These are phyloP conservation scores for Eupsilia transversa DNA, from an alignment of 2,888 invertebrate species.

Conservation along the genomic window DNA sequence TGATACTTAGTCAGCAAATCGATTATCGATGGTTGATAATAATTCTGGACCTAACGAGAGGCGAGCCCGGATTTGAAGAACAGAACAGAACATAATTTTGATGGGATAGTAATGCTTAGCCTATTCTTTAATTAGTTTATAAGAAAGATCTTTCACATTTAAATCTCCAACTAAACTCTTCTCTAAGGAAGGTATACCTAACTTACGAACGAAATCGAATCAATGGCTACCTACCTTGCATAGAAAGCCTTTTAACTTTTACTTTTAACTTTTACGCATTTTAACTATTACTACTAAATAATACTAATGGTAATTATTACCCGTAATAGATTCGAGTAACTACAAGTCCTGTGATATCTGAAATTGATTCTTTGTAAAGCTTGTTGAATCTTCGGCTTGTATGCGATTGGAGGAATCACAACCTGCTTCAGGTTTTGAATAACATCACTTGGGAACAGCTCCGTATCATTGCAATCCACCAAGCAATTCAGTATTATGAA, in stretches of 20 bases:
- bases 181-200: background rate
- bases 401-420: slow-evolving; percentile 76
- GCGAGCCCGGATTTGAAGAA: background rate
- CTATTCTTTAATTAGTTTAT: background rate
- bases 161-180: background rate
- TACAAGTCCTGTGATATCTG: slow-evolving; percentile 83
- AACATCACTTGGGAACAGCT: slow-evolving; percentile 78
- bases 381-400: slow-evolving; percentile 79
- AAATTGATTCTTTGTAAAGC: slow-evolving; percentile 81
- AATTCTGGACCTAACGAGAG: background rate
- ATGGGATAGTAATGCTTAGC: background rate
- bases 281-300: background rate
- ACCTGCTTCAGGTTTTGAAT: slow-evolving; percentile 80
- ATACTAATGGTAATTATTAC: slow-evolving; percentile 61
- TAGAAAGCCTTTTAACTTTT: too few relatives aligned
- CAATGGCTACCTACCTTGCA: background rate
- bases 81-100: background rate
- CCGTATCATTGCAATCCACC: slow-evolving; percentile 76
- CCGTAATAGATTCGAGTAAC: slow-evolving; percentile 77
- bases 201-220: background rate
- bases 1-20: background rate
- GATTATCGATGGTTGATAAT: background rate
- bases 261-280: too few relatives aligned
- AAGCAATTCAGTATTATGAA: slow-evolving; percentile 80
- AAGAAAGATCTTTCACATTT: background rate